phyloP scores from a whole-genome alignment of 2,888 invertebrate species.

The Odontocerum albicorne region DNA sequence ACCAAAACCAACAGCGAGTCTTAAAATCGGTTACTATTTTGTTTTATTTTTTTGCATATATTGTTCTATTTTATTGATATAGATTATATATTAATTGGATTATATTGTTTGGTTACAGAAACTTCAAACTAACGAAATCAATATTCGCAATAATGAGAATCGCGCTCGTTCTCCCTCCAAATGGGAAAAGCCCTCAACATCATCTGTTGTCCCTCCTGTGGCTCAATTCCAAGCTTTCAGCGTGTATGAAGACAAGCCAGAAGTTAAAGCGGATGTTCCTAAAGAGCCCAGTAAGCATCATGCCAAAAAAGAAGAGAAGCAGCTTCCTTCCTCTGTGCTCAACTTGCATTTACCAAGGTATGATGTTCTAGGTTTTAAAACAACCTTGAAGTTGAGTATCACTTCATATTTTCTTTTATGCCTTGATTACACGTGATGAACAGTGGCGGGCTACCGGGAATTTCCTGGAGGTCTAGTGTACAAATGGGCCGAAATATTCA shows the following conservation, averaged over 20 bases:
- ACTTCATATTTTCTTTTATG: too few relatives aligned
- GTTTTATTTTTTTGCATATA: background rate
- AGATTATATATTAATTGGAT: background rate
- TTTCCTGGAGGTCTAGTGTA: too few relatives aligned
- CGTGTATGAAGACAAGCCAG: slow-evolving; percentile 68
- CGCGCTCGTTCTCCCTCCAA: slow-evolving; percentile 10
- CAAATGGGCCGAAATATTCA: too few relatives aligned
- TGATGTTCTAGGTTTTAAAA: too few relatives aligned
- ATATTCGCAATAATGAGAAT: slow-evolving; percentile 26
- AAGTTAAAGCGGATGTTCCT: slow-evolving; percentile 51
- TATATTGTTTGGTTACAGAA: slow-evolving; percentile 20
- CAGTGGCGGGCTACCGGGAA: too few relatives aligned
- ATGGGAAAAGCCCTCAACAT: slow-evolving; percentile 11
- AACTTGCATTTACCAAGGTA: slow-evolving; percentile 26
- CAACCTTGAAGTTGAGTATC: too few relatives aligned
- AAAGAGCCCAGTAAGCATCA: slow-evolving; percentile 50
- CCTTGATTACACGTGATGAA: too few relatives aligned
- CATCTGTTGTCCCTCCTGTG: slow-evolving; percentile 58
- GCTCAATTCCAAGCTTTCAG: slow-evolving; percentile 77
- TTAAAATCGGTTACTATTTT: slow-evolving; percentile 55
- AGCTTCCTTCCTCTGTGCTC: slow-evolving; percentile 20
- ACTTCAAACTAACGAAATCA: slow-evolving; percentile 14
- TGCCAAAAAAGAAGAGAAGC: slow-evolving; percentile 24
- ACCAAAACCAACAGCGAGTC: slow-evolving; percentile 53
- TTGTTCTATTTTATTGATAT: slow-evolving; percentile 2